Evolutionary conservation across 2,888 invertebrate species (phyloP).

Genomic region (Encarsia formosa): DNA sequence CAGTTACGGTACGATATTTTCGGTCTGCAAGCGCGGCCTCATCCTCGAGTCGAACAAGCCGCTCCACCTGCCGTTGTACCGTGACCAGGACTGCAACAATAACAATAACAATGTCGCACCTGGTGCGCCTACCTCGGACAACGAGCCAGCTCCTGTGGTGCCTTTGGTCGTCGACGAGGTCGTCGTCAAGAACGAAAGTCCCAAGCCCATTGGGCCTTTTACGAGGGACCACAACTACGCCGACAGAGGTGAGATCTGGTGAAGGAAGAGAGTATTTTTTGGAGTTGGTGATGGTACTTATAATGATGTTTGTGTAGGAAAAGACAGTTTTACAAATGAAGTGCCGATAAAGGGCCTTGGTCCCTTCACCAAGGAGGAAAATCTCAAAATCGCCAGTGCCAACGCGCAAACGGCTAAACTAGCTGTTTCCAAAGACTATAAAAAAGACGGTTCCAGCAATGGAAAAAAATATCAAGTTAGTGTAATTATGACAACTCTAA

Average conservation of each 20-base stretch:
- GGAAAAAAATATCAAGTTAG: conserved; percentile 19
- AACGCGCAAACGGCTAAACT: conserved; percentile 23
- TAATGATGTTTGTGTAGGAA: conserved; percentile 2
- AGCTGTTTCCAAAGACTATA: conserved; percentile 12
- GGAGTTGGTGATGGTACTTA: no score
- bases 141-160: not conserved
- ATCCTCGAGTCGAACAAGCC: conserved; percentile 71
- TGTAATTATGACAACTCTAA: no score
- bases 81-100: conserved; percentile 77
- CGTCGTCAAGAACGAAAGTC: conserved; percentile 22
- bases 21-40: conserved; percentile 74
- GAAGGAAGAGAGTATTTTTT: not conserved
- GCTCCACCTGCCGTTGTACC: conserved; percentile 67
- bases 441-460: conserved; percentile 25
- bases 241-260: not conserved
- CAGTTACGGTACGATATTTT: conserved; percentile 78
- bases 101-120: no score
- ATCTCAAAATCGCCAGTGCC: conserved; percentile 30
- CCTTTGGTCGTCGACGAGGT: not conserved
- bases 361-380: conserved; percentile 45
- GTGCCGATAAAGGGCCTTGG: conserved; percentile 38
- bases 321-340: conserved; percentile 21
- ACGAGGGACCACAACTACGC: conserved; percentile 45
- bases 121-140: no score
- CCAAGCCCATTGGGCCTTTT: conserved; percentile 41